Evolutionary conservation across 2,797 vertebrate species (phyloP), one percentile per base, ranked within the genome.

Genomic region (Chelmon rostratus): DNA sequence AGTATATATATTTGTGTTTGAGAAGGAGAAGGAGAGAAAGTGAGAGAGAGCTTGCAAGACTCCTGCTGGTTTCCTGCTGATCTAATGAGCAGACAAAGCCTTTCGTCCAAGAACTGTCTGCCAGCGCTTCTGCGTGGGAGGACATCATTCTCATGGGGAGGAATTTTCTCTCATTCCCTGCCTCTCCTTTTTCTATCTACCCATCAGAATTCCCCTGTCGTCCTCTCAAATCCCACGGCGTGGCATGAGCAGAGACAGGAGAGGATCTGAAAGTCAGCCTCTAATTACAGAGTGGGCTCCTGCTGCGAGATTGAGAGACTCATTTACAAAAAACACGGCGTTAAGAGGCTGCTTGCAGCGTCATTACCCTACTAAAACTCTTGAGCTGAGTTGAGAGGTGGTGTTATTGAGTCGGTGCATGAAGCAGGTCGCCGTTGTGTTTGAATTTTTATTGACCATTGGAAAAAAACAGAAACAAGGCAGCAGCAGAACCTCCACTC

Each of bases 51-150:
- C 40, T 59, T 74, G 77, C 53, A 68, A 73, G 76, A 70, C 56
- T 71, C 80, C 73, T 74, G 76, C 64, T 79, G 78, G 47, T 84
- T 78, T 82, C 69, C 78, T 76, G 75, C 67, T 77, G 77, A 79
- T 81, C 82, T 87, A 89, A 90, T 83, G 79, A 92, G 79, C 69
- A 80, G 65, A 87, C 79, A 85, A 83, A 86, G 72, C 80, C 64
- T 83, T 71, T 80, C 33, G 54, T 83, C 83, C 74, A 79, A 81
- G 59, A 81, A 62, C 50, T 56, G 76, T 78, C 84, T 87, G 84
- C 79, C 81, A 86, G 40, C 75, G 61, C 64, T 73, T 44, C 73
- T 75, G 59, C 9, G 72, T 86, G 79, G 78, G 83, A 76, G 69
- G 79, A 88, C 75, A 65, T 82, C 15, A 79, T 87, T 79, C 85